phyloP scores from a whole-genome alignment of 1,140 invertebrate genomes.

The Bombus confusus region DNA sequence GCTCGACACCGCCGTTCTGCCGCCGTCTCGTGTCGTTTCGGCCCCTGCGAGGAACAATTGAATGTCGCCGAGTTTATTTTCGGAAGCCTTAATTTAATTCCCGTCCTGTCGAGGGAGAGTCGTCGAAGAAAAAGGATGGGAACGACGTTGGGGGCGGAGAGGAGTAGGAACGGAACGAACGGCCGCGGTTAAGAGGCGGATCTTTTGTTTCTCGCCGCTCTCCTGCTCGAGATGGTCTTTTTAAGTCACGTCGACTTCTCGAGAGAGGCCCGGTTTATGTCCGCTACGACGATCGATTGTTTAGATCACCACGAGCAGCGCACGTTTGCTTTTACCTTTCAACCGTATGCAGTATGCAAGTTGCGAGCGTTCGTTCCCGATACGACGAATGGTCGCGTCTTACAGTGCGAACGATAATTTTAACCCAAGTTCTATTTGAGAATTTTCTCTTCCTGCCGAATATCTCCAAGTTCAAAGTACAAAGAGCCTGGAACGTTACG shows the following conservation, averaged over 20 bases:
- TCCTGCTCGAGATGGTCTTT: constrained; percentile 66
- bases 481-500: background rate
- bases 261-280: constrained; percentile 35
- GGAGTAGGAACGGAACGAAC: constrained; percentile 48
- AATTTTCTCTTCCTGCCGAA: background rate
- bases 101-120: constrained; percentile 51
- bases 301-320: constrained; percentile 26
- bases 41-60: constrained; percentile 69
- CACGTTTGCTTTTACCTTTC: background rate
- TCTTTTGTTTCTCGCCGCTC: constrained; percentile 72
- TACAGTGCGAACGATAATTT: background rate
- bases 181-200: constrained; percentile 63
- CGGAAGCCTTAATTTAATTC: constrained; percentile 75
- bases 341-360: background rate
- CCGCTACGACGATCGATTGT: constrained; percentile 42
- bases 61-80: constrained; percentile 77
- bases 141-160: background rate
- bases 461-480: background rate
- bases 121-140: constrained; percentile 38
- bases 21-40: constrained; percentile 58
- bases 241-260: constrained; percentile 66
- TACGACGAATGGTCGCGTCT: background rate
- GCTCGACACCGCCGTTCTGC: constrained; percentile 49
- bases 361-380: background rate
- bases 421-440: background rate